Evolutionary conservation across 2,113 vertebrate species (phyloP), one percentile per base, ranked within the genome.

Genomic region (Amazona guildingii): DNA sequence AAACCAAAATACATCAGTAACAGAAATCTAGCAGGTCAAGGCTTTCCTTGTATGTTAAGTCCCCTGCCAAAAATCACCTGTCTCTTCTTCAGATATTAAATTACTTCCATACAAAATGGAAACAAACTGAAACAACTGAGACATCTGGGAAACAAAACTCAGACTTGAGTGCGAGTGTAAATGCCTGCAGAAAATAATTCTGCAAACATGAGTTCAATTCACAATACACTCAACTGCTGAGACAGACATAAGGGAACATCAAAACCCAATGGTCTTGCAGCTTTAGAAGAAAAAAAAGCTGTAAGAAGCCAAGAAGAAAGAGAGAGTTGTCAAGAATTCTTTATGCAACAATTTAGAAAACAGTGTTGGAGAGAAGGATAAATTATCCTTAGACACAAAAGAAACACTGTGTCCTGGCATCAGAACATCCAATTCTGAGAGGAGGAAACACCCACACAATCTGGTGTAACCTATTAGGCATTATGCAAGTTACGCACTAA

Each of bases 161-260:
- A 2, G 43, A 67, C 21, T 33, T 57, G 5, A 73, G 8, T 9
- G 29, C 0, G 2, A 88, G 33, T 27, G 43, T 44, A 88, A 87
- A 92, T 24, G 9, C 23, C 37, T 68, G 9, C 24, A 86, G 1
- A 0, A 92, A 70, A 63, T 49, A 51, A 21, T 81, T 81, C 15
- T 14, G 55, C 17, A 81, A 72, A 62, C 0, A 0, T 12, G 3
- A 21, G 16, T 61, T 64, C 19, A 33, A 33, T 43, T 29, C 37
- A 74, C 57, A 59, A 23, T 29, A 43, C 25, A 29, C 15, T 75
- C 35, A 72, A 28, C 12, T 84, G 54, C n/a, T 88, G 13, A 46
- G 68, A 68, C 20, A 83, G 27, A 51, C n/a, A 72, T 5, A 76
- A 0, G 13, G 13, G n/a, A 87, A 39, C 29, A 81, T 2, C 24